These are phyloP conservation scores for Bovichtus variegatus DNA, from an alignment of 2,797 vertebrate species.

Conservation along the genomic window DNA sequence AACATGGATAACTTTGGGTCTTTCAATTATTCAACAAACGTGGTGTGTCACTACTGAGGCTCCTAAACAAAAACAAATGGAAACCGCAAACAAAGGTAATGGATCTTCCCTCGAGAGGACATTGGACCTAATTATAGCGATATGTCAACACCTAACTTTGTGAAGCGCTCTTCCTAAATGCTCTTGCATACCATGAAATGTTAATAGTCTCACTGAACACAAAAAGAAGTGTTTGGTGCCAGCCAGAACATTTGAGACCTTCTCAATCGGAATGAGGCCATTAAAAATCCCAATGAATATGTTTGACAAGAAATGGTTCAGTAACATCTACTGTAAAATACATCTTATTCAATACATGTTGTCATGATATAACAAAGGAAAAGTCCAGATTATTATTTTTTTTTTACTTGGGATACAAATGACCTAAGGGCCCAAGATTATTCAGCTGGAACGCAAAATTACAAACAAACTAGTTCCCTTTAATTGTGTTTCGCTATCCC, in stretches of 20 bases:
- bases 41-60: constrained; percentile 30
- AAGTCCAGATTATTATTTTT: constrained; percentile 23
- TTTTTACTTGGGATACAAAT: constrained; percentile 58
- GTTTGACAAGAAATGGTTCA: constrained; percentile 39
- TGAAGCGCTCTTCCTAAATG: constrained; percentile 20
- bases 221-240: constrained; percentile 35
- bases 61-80: constrained; percentile 36
- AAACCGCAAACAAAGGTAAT: constrained; percentile 35
- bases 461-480: constrained; percentile 78
- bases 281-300: constrained; percentile 37
- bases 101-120: not conserved
- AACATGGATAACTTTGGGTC: constrained; percentile 75
- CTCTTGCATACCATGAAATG: constrained; percentile 27
- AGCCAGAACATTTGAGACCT: constrained; percentile 42
- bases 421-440: constrained; percentile 60
- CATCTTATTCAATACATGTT: constrained; percentile 45
- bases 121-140: constrained; percentile 33
- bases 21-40: constrained; percentile 32
- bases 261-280: constrained; percentile 35
- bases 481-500: constrained; percentile 85
- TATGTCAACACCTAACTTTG: constrained; percentile 33
- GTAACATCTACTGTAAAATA: constrained; percentile 50
- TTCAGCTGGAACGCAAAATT: constrained; percentile 77
- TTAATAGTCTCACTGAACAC: constrained; percentile 26
- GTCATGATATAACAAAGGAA: constrained; percentile 51